phyloP scores from a whole-genome alignment of 1,140 invertebrate species.

The Himalopsyche phryganea region DNA sequence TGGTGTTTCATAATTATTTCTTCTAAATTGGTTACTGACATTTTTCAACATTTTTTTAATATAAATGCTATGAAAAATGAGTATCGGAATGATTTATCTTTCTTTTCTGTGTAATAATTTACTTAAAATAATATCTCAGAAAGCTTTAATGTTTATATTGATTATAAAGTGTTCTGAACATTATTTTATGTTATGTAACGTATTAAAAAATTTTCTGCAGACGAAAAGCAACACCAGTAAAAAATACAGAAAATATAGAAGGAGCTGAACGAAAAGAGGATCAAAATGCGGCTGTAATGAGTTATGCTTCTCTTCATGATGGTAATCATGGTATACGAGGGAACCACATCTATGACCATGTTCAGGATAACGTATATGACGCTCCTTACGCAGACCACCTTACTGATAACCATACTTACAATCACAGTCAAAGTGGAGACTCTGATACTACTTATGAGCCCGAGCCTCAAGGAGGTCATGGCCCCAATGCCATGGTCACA shows the following conservation, averaged over 20 bases:
- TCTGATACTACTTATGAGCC: constrained; percentile 55
- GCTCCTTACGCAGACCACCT: constrained; percentile 57
- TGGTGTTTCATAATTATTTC: too few species aligned
- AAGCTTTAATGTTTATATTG: too few species aligned
- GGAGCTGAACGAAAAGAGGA: constrained; percentile 80
- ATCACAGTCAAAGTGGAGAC: constrained; percentile 40
- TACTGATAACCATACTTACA: constrained; percentile 48
- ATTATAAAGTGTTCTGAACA: too few species aligned
- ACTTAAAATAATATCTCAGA: too few species aligned
- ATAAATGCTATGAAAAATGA: too few species aligned
- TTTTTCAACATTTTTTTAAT: too few species aligned
- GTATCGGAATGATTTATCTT: too few species aligned
- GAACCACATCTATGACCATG: constrained; percentile 69
- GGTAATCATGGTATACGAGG: constrained; percentile 51
- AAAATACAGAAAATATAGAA: constrained; percentile 83
- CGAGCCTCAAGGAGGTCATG: constrained; percentile 43
- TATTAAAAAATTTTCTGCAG: too few species aligned
- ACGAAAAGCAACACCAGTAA: constrained; percentile 77
- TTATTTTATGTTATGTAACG: too few species aligned
- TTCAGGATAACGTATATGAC: constrained; percentile 71
- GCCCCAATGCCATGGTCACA: constrained; percentile 45
- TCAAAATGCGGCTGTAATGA: constrained; percentile 80
- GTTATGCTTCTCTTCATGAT: constrained; percentile 74
- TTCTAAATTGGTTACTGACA: too few species aligned
- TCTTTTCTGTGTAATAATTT: too few species aligned